Evolutionary conservation across 1,140 invertebrate species (phyloP), one percentile per base, ranked within the genome.

Genomic region (Cydia amplana): DNA sequence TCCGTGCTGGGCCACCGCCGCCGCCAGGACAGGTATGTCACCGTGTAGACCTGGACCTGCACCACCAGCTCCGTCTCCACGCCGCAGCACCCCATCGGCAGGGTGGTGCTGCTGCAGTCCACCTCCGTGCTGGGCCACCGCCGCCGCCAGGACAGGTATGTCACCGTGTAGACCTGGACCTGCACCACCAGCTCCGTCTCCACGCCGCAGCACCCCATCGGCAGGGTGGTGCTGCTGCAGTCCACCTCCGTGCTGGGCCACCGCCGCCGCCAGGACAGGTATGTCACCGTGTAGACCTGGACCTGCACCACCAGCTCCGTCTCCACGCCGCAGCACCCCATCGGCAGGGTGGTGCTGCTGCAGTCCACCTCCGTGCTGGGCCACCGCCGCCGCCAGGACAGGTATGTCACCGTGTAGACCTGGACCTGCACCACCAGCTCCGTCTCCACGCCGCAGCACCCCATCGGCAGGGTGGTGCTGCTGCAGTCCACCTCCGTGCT

Each of bases 381-480:
- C 1, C 96, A 97, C 89, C 94, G 96, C 83, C 92, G 95, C 82
- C 94, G 94, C 79, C 84, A 83, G 75, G 78, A 76, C 18, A 60
- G 55, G 55, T 60, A 23, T 7, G 7, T 4, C 28, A 28, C 28
- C 28, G 28, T 28, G 28, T n/a, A n/a, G 28, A 1, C 28, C 28
- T 28, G 28, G 28, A 28, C 28, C 83, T 99, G 98, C 91, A 97
- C 97, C 93, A 97, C 97, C 93, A n/a, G n/a, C n/a, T n/a, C n/a
- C n/a, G n/a, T n/a, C n/a, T n/a, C n/a, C n/a, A 97, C 95, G 0
- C 95, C 96, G 82, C 95, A 96, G 12, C 96, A 98, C 91, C 98
- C 98, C 18, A 96, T 99, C 86, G 98, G 98, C 10, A 93, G 99
- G 25, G 97, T 98, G 4, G 97, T 98, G 74, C 94, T 99, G 72